Evolutionary conservation across 2,113 vertebrate species (phyloP).

Genomic region (Penelope pileata): DNA sequence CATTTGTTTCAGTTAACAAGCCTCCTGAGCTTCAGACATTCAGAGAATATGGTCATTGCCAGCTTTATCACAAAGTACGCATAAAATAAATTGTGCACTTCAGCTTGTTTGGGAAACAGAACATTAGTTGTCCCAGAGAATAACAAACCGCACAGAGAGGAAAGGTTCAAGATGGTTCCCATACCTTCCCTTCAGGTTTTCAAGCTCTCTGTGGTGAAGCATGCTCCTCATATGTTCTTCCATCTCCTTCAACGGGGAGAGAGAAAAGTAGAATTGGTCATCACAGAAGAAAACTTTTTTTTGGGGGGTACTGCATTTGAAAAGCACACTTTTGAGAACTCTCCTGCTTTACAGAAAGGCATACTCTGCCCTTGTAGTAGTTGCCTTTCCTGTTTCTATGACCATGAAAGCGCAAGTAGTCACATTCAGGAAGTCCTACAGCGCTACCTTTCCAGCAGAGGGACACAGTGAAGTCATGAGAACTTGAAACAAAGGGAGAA

Average conservation of each 20-base stretch:
- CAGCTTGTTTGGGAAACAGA: not conserved
- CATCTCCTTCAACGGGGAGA: slow-evolving; percentile 86
- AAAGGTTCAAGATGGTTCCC: slow-evolving; percentile 24
- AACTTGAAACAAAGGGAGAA: not conserved
- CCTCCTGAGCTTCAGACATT: not conserved
- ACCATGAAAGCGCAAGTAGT: not conserved
- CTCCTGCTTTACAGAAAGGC: not conserved
- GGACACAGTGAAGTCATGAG: not conserved
- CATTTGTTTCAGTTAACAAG: not conserved
- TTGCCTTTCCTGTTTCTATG: not conserved
- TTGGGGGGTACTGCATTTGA: rapidly evolving
- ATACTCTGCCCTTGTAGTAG: not conserved
- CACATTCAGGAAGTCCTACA: not conserved
- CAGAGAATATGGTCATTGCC: not conserved
- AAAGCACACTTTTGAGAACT: not conserved
- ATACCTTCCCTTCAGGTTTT: slow-evolving; percentile 97
- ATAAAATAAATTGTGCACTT: not conserved
- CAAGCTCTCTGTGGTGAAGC: slow-evolving; percentile 97
- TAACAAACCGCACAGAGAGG: not conserved
- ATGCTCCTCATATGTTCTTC: slow-evolving; percentile 96
- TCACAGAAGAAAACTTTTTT: not conserved
- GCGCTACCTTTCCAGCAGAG: not conserved
- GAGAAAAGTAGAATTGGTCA: slow-evolving; percentile 52
- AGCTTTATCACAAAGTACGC: not conserved
- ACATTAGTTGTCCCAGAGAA: not conserved